These are phyloP conservation scores for Alouatta palliata DNA, from an alignment of 2,113 vertebrate species.

Conservation along the genomic window DNA sequence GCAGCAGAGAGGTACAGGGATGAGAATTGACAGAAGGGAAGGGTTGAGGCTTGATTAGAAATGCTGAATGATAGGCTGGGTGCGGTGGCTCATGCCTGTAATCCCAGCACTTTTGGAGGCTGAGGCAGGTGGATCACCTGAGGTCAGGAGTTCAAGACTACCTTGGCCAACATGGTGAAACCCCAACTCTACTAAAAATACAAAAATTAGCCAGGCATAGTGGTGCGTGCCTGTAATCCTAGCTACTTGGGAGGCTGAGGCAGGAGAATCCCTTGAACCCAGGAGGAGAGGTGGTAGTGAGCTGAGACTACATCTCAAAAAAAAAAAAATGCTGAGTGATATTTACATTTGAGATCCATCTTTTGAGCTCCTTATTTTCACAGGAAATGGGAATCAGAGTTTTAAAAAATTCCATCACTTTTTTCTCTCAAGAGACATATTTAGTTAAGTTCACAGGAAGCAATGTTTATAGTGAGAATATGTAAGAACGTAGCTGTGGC, in stretches of 20 bases:
- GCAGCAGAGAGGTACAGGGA: not conserved
- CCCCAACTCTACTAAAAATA: too few species aligned
- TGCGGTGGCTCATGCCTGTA: too few species aligned
- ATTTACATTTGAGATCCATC: conserved; percentile 43
- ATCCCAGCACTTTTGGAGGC: too few species aligned
- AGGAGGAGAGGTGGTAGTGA: too few species aligned
- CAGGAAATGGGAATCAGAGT: conserved; percentile 38
- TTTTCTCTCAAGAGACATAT: conserved; percentile 6
- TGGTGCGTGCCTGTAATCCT: too few species aligned
- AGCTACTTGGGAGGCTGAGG: too few species aligned
- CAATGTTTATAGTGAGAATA: not conserved
- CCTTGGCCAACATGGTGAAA: too few species aligned
- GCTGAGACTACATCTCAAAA: too few species aligned
- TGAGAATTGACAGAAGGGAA: conserved; percentile 29
- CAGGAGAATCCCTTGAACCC: too few species aligned
- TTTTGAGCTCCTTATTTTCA: conserved; percentile 27
- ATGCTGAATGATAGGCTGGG: not conserved
- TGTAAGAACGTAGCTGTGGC: not conserved
- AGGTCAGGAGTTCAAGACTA: too few species aligned
- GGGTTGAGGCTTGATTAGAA: conserved; percentile 33
- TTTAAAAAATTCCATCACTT: conserved; percentile 26
- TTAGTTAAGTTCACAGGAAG: conserved; percentile 41
- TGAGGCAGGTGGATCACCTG: too few species aligned
- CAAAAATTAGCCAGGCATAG: too few species aligned
- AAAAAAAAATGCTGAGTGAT: not conserved